These are phyloP conservation scores for Anagrus nilaparvatae DNA, from an alignment of 1,140 invertebrate species.

Conservation along the genomic window DNA sequence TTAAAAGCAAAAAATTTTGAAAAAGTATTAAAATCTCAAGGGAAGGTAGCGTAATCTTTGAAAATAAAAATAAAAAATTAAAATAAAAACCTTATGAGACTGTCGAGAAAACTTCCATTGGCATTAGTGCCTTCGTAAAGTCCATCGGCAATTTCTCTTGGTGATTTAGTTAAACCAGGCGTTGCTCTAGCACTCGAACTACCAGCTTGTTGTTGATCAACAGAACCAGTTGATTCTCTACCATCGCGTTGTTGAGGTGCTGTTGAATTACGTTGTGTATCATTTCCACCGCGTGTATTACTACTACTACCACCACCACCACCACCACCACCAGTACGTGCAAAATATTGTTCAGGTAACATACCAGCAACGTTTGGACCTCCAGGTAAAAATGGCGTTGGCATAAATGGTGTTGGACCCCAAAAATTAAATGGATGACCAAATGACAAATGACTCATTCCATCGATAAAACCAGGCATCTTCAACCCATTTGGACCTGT, in stretches of 20 bases:
- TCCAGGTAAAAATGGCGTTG: conserved; percentile 44
- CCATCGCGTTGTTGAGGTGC: too few species aligned
- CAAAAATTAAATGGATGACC: conserved; percentile 48
- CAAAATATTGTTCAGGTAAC: conserved; percentile 59
- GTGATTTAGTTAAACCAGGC: conserved; percentile 41
- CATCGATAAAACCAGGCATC: conserved; percentile 47
- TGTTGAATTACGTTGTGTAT: conserved; percentile 46
- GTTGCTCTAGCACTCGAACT: conserved; percentile 30
- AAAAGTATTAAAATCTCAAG: too few species aligned
- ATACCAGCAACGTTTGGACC: conserved; percentile 42
- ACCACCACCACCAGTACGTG: conserved; percentile 70
- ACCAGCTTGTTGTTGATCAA: conserved; percentile 15
- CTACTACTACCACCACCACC: conserved; percentile 70
- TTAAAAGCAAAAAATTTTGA: too few species aligned
- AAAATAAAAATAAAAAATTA: too few species aligned
- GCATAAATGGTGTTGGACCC: conserved; percentile 55
- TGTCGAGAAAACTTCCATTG: conserved; percentile 68
- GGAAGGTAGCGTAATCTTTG: too few species aligned
- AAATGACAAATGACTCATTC: conserved; percentile 48
- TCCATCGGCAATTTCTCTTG: conserved; percentile 50
- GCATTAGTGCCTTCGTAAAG: conserved; percentile 51
- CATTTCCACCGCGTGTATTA: conserved; percentile 68
- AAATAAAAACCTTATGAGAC: conserved; percentile 62
- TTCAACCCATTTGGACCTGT: conserved; percentile 57
- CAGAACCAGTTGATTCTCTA: conserved; percentile 18